phyloP scores from a whole-genome alignment of 2,888 invertebrate genomes.

The Acanthacorydalis orientalis region DNA sequence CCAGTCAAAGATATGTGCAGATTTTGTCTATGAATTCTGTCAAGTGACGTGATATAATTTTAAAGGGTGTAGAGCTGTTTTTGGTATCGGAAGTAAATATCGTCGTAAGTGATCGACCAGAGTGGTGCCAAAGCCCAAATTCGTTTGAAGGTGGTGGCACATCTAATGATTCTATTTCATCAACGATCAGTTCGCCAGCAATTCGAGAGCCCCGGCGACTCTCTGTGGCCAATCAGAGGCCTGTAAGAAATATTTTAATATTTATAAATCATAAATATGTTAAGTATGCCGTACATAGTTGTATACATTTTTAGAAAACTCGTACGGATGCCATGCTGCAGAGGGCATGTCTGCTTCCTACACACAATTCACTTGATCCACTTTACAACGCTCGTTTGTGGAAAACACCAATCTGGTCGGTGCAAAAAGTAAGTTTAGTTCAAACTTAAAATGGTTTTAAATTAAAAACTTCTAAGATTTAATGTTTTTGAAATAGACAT shows the following conservation, averaged over 20 bases:
- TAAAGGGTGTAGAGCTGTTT: conserved; percentile 42
- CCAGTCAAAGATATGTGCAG: background rate
- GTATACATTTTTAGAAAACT: conserved; percentile 25
- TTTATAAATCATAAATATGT: background rate
- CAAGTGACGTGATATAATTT: no score
- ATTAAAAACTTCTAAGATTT: background rate
- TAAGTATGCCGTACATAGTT: background rate
- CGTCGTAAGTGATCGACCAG: conserved; percentile 32
- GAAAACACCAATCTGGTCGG: conserved; percentile 35
- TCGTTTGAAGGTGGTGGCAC: background rate
- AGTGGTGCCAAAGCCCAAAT: conserved; percentile 13
- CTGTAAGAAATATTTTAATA: background rate
- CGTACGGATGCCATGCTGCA: conserved; percentile 72
- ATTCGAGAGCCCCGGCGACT: background rate
- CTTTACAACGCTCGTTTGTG: conserved; percentile 33
- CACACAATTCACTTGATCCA: conserved; percentile 21
- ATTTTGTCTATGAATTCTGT: background rate
- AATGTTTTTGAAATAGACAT: background rate
- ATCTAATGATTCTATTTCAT: conserved; percentile 7
- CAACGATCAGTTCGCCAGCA: conserved; percentile 7
- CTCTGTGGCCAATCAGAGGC: conserved; percentile 4
- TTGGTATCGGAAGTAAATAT: conserved; percentile 40
- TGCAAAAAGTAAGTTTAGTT: conserved; percentile 23
- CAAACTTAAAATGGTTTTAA: no score
- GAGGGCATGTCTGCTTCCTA: conserved; percentile 34